Percentiles rank a stretch among this genome's conserved stretches.
phyloP scores from a whole-genome alignment of 2,113 vertebrate species.

The Apodemus speciosus region DNA sequence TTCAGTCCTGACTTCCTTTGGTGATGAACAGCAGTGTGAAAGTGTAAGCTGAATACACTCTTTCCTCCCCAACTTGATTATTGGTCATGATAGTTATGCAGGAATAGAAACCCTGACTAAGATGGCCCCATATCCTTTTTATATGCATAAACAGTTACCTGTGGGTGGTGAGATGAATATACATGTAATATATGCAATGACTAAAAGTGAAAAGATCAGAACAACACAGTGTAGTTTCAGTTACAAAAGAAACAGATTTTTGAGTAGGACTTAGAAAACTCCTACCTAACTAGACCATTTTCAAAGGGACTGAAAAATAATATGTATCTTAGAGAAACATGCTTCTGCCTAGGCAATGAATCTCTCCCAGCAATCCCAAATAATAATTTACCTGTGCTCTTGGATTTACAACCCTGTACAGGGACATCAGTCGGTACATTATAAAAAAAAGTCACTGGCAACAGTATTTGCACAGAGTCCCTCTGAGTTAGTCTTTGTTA shows the following conservation, averaged over 20 bases:
- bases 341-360: neutral
- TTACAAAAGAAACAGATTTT: neutral
- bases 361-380: neutral
- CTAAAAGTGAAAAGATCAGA: neutral
- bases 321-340: neutral
- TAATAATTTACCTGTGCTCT: neutral
- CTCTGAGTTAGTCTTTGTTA: neutral
- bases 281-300: conserved; percentile 12
- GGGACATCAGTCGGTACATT: neutral
- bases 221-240: neutral
- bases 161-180: neutral
- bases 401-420: neutral
- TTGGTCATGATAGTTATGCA: too few relatives aligned
- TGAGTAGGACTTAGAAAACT: neutral
- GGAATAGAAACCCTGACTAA: too few relatives aligned
- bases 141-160: neutral
- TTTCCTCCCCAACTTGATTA: too few relatives aligned
- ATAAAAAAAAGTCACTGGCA: neutral
- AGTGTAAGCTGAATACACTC: too few relatives aligned
- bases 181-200: neutral
- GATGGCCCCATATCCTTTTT: neutral
- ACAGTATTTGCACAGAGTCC: neutral
- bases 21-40: too few relatives aligned
- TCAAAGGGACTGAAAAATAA: neutral
- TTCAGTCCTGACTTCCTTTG: too few relatives aligned